A percentile compares a stretch with the other conserved stretches of the same genome.
These are phyloP conservation scores for Scaptomyza cyrtandrae DNA, from an alignment of 2,888 invertebrate species.

Conservation along the genomic window DNA sequence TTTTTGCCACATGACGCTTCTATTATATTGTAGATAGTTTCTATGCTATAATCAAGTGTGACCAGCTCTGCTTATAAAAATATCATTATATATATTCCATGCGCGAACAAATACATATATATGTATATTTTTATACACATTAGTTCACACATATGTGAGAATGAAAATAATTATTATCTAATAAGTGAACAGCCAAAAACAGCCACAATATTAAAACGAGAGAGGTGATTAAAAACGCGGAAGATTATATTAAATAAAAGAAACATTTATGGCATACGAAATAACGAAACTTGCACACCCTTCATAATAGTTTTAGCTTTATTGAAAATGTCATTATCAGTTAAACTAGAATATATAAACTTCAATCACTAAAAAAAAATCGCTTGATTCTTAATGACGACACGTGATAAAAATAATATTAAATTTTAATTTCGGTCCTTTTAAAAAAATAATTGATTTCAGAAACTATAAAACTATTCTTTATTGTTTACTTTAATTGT, in stretches of 20 bases:
- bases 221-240: conserved; percentile 22
- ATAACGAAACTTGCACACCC: conserved; percentile 6
- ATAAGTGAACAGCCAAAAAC: conserved; percentile 24
- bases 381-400: neutral
- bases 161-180: conserved; percentile 49
- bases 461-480: too few species aligned
- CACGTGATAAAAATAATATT: too few species aligned
- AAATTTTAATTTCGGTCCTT: too few species aligned
- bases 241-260: conserved; percentile 25
- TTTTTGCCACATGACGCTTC: conserved; percentile 44
- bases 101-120: conserved; percentile 8
- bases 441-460: too few species aligned
- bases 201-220: neutral
- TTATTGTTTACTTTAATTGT: too few species aligned
- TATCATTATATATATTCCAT: conserved; percentile 2
- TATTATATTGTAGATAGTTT: neutral
- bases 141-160: neutral
- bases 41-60: conserved; percentile 17
- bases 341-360: neutral
- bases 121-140: neutral
- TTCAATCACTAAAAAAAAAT: neutral
- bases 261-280: too few species aligned
- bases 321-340: too few species aligned
- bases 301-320: neutral
- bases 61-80: conserved; percentile 12